A percentile compares a stretch with the other conserved stretches of the same genome.
Conservation (phyloP, 2,113 vertebrate genomes). For the Amblyornis subalaris region DNA sequence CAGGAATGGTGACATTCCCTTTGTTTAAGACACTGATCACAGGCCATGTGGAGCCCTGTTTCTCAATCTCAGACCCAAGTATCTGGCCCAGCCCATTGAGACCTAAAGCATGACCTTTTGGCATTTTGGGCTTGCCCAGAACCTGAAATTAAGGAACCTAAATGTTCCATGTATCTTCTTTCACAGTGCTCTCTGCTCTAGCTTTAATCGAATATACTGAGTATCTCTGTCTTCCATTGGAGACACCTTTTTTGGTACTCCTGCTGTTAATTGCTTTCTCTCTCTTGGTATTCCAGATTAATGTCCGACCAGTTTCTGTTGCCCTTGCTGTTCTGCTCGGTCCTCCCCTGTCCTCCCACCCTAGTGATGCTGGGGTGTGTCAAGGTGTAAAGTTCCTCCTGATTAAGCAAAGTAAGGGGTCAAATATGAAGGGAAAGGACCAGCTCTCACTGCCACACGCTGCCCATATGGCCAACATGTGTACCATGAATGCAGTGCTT, state of each 20-base stretch:
- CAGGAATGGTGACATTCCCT: background rate
- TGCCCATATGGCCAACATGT: background rate
- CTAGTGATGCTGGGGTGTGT: background rate
- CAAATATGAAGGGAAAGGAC: background rate
- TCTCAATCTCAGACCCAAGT: background rate
- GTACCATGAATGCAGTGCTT: background rate
- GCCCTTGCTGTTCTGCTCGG: background rate
- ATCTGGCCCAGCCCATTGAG: background rate
- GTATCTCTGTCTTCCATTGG: background rate
- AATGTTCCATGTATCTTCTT: background rate
- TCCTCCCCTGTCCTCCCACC: too few relatives aligned
- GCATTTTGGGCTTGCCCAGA: background rate
- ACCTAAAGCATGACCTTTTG: background rate
- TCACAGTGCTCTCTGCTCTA: background rate
- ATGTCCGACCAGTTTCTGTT: background rate
- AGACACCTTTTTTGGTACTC: background rate
- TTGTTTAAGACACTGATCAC: fast-evolving
- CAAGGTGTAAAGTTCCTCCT: background rate
- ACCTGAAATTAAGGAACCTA: background rate
- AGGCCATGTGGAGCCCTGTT: background rate
- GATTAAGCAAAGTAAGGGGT: background rate
- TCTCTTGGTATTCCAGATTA: background rate
- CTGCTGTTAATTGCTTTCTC: background rate
- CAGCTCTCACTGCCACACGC: background rate
- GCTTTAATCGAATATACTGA: background rate